Evolutionary conservation across 2,888 invertebrate genomes (phyloP), one percentile per base, ranked within the genome.

Genomic region (Himalopsyche tibetana): DNA sequence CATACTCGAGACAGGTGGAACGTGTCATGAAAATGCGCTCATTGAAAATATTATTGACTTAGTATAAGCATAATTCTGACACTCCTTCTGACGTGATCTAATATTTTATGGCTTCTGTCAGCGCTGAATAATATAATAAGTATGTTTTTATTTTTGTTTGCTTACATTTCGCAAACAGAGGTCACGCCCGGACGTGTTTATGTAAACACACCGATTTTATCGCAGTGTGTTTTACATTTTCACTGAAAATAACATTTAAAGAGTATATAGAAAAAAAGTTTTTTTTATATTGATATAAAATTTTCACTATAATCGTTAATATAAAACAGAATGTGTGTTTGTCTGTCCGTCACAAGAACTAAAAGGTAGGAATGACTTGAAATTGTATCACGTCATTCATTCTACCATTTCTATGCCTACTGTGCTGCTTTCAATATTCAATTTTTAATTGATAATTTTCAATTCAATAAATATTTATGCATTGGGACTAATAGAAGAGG

Each of bases 31-130:
- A 51, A 51, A 51, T 51, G 51, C 63, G 63, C 63, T 63, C 63
- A 63, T 63, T 19, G 4, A 8, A 6, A 19, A 19, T 63, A 63
- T 9, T 63, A 19, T 63, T 15, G 51, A 19, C 28, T 63, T 19
- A 6, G 11, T n/a, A 63, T 2, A 63, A 63, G 19, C n/a, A 63
- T 6, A 63, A 19, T 63, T 63, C 19, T 63, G 63, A 63, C 63
- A 28, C 63, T 63, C 63, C 63, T 63, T 15, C 63, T 63, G 63
- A 63, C 63, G 63, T 63, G 63, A 63, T 63, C 63, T 19, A n/a
- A 63, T 63, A 63, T 63, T 63, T 63, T 63, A 63, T 19, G 63
- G 28, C 63, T 63, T 19, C 28, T 63, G 19, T 63, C 63, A 19
- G 19, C 63, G 63, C 19, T 19, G 0, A 19, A 63, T 63, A 63